phyloP scores from a whole-genome alignment of 1,140 invertebrate species.

The Habropoda laboriosa region DNA sequence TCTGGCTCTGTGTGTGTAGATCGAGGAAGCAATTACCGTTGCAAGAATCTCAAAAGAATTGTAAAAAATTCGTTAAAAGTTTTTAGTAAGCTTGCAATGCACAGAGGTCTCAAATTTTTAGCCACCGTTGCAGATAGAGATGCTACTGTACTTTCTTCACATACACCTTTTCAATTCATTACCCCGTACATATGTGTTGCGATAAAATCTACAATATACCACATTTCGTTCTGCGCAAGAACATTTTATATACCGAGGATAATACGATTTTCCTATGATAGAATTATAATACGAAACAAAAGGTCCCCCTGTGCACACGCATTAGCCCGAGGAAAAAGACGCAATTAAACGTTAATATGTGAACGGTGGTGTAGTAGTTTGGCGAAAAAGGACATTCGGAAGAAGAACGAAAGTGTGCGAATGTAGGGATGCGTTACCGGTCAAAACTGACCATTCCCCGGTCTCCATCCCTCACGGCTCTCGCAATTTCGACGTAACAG shows the following conservation, averaged over 20 bases:
- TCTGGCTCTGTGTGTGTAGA: no score
- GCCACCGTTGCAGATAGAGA: no score
- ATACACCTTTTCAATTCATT: neutral
- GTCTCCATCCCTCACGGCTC: neutral
- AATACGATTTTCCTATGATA: neutral
- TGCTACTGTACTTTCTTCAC: neutral
- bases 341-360: slow-evolving; percentile 36
- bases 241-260: no score
- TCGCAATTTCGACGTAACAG: slow-evolving; percentile 26
- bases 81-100: no score
- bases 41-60: no score
- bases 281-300: neutral
- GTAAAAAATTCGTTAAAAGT: no score
- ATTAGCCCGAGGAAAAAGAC: neutral
- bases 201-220: no score
- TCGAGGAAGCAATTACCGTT: no score
- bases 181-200: no score
- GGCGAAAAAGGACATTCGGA: neutral
- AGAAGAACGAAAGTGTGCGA: slow-evolving; percentile 21
- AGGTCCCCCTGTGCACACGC: no score
- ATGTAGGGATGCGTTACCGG: neutral
- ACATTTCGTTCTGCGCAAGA: no score
- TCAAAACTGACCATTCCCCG: slow-evolving; percentile 1
- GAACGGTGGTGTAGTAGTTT: neutral
- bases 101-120: no score